Percentiles rank a stretch among this genome's conserved stretches.
Evolutionary conservation across 2,113 vertebrate genomes (phyloP).

Genomic region (Cnemophilus loriae): DNA sequence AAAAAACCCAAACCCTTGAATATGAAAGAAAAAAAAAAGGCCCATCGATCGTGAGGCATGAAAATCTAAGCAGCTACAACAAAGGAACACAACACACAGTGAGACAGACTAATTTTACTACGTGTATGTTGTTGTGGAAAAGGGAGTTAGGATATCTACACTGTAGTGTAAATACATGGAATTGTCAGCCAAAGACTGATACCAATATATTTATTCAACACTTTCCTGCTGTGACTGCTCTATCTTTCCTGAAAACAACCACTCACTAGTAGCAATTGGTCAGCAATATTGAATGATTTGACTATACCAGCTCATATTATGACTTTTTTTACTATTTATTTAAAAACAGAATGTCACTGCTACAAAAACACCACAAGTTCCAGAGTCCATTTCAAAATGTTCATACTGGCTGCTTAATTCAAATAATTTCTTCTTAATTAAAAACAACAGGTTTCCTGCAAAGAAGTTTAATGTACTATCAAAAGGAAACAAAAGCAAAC

Average conservation of each 20-base stretch:
- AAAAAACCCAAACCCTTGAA: fast-evolving
- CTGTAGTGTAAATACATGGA: not conserved
- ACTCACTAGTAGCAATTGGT: not conserved
- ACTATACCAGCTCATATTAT: not conserved
- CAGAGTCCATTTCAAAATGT: not conserved
- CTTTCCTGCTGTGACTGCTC: not conserved
- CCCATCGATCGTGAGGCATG: not conserved
- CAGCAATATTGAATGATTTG: not conserved
- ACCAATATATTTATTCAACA: not conserved
- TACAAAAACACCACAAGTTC: not conserved
- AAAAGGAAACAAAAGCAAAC: not conserved
- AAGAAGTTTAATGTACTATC: not conserved
- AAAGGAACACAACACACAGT: not conserved
- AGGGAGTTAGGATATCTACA: not conserved
- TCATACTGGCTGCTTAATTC: not conserved
- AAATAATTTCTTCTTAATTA: not conserved
- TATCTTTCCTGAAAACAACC: not conserved
- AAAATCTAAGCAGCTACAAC: not conserved
- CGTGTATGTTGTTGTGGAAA: not conserved
- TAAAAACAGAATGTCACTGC: not conserved
- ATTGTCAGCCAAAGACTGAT: not conserved
- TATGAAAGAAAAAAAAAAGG: not conserved
- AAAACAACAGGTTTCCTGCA: not conserved
- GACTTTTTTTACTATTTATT: not conserved
- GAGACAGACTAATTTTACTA: not conserved